Evolutionary conservation across 2,113 vertebrate genomes (phyloP).

Genomic region (Corydoras sp.): DNA sequence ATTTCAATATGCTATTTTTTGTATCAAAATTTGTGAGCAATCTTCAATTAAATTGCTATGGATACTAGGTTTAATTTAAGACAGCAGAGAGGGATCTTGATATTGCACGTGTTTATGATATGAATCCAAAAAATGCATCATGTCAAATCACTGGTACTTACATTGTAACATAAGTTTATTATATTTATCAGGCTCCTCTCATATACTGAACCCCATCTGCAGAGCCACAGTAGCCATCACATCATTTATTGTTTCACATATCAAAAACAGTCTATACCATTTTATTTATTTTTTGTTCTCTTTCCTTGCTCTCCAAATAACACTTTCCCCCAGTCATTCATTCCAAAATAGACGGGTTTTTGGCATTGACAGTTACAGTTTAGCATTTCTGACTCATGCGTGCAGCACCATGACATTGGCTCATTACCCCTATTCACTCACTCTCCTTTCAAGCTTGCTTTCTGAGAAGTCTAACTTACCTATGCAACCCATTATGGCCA

Average conservation of each 20-base stretch:
- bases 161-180: not conserved
- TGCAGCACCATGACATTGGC: conserved; percentile 60
- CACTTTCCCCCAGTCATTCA: conserved; percentile 4
- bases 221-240: not conserved
- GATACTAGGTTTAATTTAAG: too few relatives aligned
- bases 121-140: not conserved
- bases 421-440: conserved; percentile 43
- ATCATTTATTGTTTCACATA: conserved; percentile 15
- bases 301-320: conserved; percentile 33
- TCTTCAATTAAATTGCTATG: too few relatives aligned
- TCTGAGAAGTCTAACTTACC: conserved; percentile 57
- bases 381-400: conserved; percentile 44
- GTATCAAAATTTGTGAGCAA: too few relatives aligned
- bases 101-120: not conserved
- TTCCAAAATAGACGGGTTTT: conserved; percentile 28
- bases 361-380: conserved; percentile 49
- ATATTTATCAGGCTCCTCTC: conserved; percentile 13
- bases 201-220: not conserved
- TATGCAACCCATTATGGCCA: conserved; percentile 41
- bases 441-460: conserved; percentile 40
- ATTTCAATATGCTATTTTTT: too few relatives aligned
- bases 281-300: conserved; percentile 9
- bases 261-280: conserved; percentile 26
- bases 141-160: not conserved
- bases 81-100: not conserved